Conservation (phyloP, 2,797 vertebrate genomes). For the Pyrocephalus nanus region DNA sequence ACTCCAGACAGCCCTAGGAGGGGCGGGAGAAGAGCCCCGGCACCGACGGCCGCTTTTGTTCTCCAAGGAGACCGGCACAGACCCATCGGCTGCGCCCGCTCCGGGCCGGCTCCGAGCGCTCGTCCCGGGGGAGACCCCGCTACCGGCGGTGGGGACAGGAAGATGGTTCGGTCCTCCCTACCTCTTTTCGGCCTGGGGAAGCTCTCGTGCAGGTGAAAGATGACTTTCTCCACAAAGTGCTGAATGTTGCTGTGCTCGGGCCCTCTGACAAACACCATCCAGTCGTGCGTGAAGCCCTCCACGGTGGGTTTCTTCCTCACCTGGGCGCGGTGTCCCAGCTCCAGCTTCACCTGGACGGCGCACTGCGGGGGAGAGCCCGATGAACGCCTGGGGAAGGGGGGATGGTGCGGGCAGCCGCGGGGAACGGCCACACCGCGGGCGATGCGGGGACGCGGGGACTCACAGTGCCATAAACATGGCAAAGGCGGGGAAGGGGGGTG, state of each 20-base stretch:
- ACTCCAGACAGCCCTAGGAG: not conserved
- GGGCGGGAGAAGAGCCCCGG: not conserved
- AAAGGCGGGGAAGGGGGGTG: not conserved
- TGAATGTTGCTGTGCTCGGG: constrained; percentile 98
- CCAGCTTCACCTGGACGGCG: constrained; percentile 98
- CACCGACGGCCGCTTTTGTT: constrained; percentile 45
- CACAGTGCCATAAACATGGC: not conserved
- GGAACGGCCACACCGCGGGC: not conserved
- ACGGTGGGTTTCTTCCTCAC: constrained; percentile 96
- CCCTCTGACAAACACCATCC: constrained; percentile 98
- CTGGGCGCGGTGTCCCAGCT: constrained; percentile 97
- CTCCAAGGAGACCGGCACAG: not conserved
- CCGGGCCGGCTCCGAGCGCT: not conserved
- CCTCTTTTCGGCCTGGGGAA: constrained; percentile 98
- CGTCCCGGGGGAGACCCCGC: not conserved
- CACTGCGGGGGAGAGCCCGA: constrained; percentile 75
- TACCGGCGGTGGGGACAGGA: not conserved
- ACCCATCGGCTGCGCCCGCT: constrained; percentile 6
- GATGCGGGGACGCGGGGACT: not conserved
- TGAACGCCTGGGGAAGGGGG: not conserved
- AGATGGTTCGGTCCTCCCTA: constrained; percentile 61
- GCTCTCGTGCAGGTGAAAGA: constrained; percentile 98
- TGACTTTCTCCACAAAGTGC: constrained; percentile 99
- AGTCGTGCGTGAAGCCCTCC: constrained; percentile 98
- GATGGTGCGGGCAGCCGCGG: not conserved